Base-by-base conservation (phyloP, 2,113 vertebrate genomes). In the Callaeas wilsoni region DNA sequence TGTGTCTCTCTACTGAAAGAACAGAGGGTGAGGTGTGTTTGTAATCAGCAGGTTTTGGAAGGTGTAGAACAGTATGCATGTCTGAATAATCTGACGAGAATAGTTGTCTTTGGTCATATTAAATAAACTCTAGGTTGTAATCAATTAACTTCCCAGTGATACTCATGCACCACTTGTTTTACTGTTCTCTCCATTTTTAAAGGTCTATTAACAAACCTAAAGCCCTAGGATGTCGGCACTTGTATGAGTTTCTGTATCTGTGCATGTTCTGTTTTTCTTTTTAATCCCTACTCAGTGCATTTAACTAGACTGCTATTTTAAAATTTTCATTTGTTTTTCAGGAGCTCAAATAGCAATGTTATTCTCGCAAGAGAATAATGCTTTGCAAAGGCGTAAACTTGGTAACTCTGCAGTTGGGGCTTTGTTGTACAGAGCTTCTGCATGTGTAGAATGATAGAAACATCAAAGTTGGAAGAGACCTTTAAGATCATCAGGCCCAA, bases 1-100 rank as follows among this genome's bases (percentile, higher is more conserved):
- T 76, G 52, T 42, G 39, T 91, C 78, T 94, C 62, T 81, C 39
- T 41, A 65, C 73, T 56, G 56, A 94, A 93, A 80, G 23, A 93
- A 49, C 2, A 1, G 76, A 52, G 32, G 25, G 13, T 75, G 56
- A 93, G 18, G 49, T 84, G 56, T 92, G 64, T 55, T 90, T 84
- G 88, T 35, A 89, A 90, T 96, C 88, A 94, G 93, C 81, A 90
- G 73, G 21, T 90, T 94, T 94, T 89, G 57, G 41, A 92, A 94
- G 55, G 29, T 80, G 46, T 49, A 47, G 49, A 87, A n/a, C 29
- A 1, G 0, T 47, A 44, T 7, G 52, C 5, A 30, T 9, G 21
- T 44, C 44, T 49, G 32, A 86, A 78, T 87, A 62, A 56, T 53
- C 30, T 30, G 30, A 41, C 42, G 2, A 49, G 13, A 84, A 63